Evolutionary conservation across 2,888 invertebrate genomes (phyloP).

Genomic region (Drosophila mimica): DNA sequence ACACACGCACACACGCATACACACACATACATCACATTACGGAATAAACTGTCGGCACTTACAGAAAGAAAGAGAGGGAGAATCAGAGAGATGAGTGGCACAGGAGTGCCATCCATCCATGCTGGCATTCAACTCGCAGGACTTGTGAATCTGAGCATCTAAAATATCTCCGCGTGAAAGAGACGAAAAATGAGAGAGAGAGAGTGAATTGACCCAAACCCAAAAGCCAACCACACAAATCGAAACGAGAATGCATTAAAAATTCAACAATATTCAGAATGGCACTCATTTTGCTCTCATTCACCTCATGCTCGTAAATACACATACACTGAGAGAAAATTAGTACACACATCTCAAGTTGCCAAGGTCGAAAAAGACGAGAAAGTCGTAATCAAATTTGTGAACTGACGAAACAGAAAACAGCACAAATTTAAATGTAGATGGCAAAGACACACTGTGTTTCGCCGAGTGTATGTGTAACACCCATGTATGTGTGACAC

Average conservation of each 20-base stretch:
- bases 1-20: conserved; percentile 2
- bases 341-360: background rate
- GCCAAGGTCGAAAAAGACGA: background rate
- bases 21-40: conserved; percentile 14
- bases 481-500: background rate
- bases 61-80: background rate
- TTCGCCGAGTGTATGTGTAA: background rate
- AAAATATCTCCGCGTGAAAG: background rate
- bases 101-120: conserved; percentile 36
- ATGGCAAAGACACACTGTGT: background rate
- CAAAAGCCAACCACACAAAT: conserved; percentile 37
- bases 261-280: conserved; percentile 47
- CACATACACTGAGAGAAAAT: background rate
- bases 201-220: background rate
- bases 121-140: background rate
- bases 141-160: conserved; percentile 6
- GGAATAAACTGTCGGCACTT: conserved; percentile 32
- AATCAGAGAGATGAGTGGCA: conserved; percentile 11
- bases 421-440: background rate
- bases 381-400: background rate
- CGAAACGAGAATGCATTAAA: conserved; percentile 67
- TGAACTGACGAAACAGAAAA: background rate
- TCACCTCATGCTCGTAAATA: background rate
- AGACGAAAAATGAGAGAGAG: background rate
- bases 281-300: background rate